Percentiles rank a stretch among this genome's conserved stretches.
Conservation (phyloP, 2,888 invertebrate species). For the Yponomeuta cagnagella region DNA sequence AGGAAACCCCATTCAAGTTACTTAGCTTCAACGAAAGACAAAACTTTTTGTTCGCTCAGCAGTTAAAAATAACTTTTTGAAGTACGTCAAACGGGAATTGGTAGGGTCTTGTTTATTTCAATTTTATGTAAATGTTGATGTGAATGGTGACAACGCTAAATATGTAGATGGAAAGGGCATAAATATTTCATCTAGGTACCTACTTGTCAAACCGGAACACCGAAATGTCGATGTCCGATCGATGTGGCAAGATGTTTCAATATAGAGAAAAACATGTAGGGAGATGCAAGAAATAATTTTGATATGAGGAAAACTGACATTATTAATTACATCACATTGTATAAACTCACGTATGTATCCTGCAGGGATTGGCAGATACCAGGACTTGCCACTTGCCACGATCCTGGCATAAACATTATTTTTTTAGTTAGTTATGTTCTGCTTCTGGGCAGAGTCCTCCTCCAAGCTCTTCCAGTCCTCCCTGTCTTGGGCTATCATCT, state of each 20-base stretch:
- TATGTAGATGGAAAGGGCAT: background rate
- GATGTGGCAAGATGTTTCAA: background rate
- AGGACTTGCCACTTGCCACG: no score
- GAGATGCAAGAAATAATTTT: no score
- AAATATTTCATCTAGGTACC: background rate
- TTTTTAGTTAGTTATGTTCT: no score
- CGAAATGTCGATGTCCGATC: background rate
- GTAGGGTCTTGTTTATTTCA: background rate
- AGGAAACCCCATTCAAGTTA: background rate
- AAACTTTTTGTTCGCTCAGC: background rate
- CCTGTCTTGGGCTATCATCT: no score
- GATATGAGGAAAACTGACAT: no score
- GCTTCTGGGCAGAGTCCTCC: no score
- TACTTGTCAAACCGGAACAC: background rate
- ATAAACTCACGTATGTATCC: no score
- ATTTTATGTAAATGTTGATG: background rate
- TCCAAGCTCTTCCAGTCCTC: no score
- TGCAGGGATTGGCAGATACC: no score
- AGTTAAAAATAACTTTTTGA: conserved; percentile 2
- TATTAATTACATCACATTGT: no score
- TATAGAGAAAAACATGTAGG: no score
- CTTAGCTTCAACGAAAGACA: background rate
- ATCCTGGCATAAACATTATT: no score
- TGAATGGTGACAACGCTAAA: background rate
- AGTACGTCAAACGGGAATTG: background rate